These are phyloP conservation scores for Intellagama lesueurii DNA, from an alignment of 2,797 vertebrate species.

Conservation along the genomic window DNA sequence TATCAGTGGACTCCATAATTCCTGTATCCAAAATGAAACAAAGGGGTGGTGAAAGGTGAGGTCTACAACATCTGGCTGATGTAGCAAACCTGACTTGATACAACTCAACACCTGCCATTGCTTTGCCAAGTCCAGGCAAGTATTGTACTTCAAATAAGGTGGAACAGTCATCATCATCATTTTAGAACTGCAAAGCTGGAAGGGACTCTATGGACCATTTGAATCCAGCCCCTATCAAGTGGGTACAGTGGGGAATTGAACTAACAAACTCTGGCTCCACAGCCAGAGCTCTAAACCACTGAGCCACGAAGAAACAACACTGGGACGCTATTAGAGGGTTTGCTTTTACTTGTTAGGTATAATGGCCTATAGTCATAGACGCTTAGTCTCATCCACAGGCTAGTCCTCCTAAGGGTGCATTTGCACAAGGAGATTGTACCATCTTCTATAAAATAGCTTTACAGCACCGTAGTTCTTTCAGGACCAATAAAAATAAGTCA, in stretches of 20 bases:
- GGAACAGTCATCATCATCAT: no score
- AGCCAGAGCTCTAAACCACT: no score
- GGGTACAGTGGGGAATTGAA: no score
- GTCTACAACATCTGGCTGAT: neutral
- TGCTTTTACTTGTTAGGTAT: neutral
- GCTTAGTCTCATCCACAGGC: neutral
- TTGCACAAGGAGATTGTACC: neutral
- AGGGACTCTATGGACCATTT: no score
- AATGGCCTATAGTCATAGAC: neutral
- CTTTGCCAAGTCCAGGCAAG: neutral
- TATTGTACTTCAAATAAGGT: neutral
- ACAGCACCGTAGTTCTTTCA: neutral
- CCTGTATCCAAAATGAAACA: neutral
- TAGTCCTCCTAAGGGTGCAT: neutral
- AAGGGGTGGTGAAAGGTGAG: neutral
- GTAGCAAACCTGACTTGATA: neutral
- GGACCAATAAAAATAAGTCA: neutral
- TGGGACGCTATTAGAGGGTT: neutral
- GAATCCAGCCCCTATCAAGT: no score
- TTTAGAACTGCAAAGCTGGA: no score
- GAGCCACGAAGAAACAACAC: neutral
- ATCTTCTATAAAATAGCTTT: neutral
- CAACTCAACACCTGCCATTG: neutral
- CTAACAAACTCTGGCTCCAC: no score
- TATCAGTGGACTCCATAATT: neutral